Evolutionary conservation across 1,140 invertebrate genomes (phyloP).

Genomic region (Pogonomyrmex californicus): DNA sequence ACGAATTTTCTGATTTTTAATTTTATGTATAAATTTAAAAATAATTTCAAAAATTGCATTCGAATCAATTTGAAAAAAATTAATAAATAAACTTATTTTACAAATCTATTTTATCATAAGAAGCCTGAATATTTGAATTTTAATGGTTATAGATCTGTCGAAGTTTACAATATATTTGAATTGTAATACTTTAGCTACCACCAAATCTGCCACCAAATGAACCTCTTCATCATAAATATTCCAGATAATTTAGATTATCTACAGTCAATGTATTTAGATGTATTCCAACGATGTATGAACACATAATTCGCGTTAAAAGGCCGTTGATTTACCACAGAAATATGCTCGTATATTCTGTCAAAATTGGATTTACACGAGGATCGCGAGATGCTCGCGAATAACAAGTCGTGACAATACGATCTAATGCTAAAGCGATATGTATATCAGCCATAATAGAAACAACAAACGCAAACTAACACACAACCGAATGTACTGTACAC

Average conservation of each 20-base stretch:
- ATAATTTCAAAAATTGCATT: background rate
- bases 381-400: constrained; percentile 14
- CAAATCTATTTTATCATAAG: background rate
- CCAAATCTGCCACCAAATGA: background rate
- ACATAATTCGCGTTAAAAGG: constrained; percentile 42
- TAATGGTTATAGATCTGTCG: background rate
- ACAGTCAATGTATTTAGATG: constrained; percentile 28
- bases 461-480: constrained; percentile 20
- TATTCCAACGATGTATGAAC: constrained; percentile 10
- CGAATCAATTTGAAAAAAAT: background rate
- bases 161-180: background rate
- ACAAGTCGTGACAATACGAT: constrained; percentile 42
- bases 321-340: constrained; percentile 50
- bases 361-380: constrained; percentile 45
- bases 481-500: background rate
- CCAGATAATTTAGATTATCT: constrained; percentile 34
- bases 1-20: background rate
- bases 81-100: background rate
- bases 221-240: background rate
- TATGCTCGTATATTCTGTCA: background rate
- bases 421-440: constrained; percentile 24
- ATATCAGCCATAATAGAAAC: background rate
- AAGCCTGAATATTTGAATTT: background rate
- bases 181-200: background rate
- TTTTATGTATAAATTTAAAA: background rate